phyloP scores from a whole-genome alignment of 2,888 invertebrate genomes.

The Atrina japonica region DNA sequence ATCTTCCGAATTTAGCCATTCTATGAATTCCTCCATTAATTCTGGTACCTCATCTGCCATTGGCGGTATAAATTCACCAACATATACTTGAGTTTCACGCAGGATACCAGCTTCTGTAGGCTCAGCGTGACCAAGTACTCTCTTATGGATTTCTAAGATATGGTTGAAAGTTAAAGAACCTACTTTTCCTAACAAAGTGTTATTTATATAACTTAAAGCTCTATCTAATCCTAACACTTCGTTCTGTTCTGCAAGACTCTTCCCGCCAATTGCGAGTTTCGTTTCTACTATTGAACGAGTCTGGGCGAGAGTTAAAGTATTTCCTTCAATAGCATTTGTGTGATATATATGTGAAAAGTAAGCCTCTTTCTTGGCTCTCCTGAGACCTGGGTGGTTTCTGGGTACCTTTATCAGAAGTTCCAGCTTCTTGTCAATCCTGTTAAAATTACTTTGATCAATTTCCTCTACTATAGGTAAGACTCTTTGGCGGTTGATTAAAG shows the following conservation, averaged over 20 bases:
- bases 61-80: slow-evolving; percentile 97
- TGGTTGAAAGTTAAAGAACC: slow-evolving; percentile 91
- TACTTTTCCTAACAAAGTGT: slow-evolving; percentile 85
- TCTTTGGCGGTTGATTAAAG: slow-evolving; percentile 87
- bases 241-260: slow-evolving; percentile 97
- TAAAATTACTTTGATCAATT: slow-evolving; percentile 89
- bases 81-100: slow-evolving; percentile 88
- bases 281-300: slow-evolving; percentile 96
- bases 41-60: slow-evolving; percentile 90
- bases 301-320: slow-evolving; percentile 96
- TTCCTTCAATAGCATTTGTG: slow-evolving; percentile 98
- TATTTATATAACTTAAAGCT: slow-evolving; percentile 94
- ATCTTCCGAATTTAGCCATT: slow-evolving; percentile 93
- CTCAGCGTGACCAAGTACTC: slow-evolving; percentile 97
- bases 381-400: slow-evolving; percentile 88
- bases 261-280: slow-evolving; percentile 88
- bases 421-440: slow-evolving; percentile 91
- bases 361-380: slow-evolving; percentile 95
- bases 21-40: slow-evolving; percentile 93
- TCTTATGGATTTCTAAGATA: slow-evolving; percentile 93
- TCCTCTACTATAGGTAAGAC: slow-evolving; percentile 93
- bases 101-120: slow-evolving; percentile 94
- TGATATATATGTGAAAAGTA: slow-evolving; percentile 97
- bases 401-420: slow-evolving; percentile 91
- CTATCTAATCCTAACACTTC: slow-evolving; percentile 95